Evolutionary conservation across 1,140 invertebrate species (phyloP).

Genomic region (Zelostemma sp.): DNA sequence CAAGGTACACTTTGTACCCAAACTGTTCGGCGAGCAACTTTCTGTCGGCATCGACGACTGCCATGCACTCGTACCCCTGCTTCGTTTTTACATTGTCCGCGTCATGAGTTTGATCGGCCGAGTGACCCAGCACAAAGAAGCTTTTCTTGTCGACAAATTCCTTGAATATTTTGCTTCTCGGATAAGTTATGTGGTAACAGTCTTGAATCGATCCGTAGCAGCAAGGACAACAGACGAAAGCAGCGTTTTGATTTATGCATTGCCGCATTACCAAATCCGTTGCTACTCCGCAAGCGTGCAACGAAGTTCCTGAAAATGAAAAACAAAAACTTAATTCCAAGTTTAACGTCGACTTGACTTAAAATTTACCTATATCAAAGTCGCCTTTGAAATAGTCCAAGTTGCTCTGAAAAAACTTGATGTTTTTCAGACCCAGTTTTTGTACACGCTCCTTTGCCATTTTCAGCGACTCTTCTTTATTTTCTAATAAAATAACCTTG

Average conservation of each 20-base stretch:
- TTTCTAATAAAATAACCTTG: constrained; percentile 87
- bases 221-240: constrained; percentile 93
- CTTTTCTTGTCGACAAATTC: constrained; percentile 69
- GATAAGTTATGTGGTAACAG: constrained; percentile 81
- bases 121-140: constrained; percentile 87
- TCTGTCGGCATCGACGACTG: constrained; percentile 89
- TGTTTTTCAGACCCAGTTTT: constrained; percentile 80
- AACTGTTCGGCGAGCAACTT: constrained; percentile 79
- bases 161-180: constrained; percentile 75
- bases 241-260: constrained; percentile 81
- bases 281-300: constrained; percentile 95
- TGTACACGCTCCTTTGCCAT: constrained; percentile 81
- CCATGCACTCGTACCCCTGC: constrained; percentile 87
- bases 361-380: constrained; percentile 80
- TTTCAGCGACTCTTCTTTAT: constrained; percentile 89
- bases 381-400: constrained; percentile 84
- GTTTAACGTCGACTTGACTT: too few species aligned
- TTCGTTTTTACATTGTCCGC: constrained; percentile 77
- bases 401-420: constrained; percentile 88
- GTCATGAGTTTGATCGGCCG: constrained; percentile 90
- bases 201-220: constrained; percentile 91
- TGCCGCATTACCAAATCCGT: constrained; percentile 92
- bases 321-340: too few species aligned
- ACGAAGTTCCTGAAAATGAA: constrained; percentile 64
- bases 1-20: constrained; percentile 82